Base-by-base conservation (phyloP, 2,113 vertebrate species). In the Chloropsis hardwickii region DNA sequence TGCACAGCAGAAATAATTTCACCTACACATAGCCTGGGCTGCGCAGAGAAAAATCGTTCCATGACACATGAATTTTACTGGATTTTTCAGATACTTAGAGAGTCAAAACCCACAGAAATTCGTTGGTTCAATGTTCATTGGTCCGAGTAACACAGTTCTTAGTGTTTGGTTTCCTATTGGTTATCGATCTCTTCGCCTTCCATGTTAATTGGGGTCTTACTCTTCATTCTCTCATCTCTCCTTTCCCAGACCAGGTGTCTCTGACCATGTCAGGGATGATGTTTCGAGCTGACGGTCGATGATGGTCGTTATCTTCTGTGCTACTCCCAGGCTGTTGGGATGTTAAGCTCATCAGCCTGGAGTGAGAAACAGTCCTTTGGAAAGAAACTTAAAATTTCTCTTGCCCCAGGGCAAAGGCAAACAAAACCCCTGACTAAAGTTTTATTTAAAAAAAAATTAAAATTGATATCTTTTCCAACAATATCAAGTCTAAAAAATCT, bases 131-230 rank as follows among this genome's bases (percentile, higher is more conserved):
- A 1, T 20, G 37, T 29, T 19, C 25, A 15, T 25, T 12, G 27
- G 22, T 45, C 40, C 57, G 25, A 37, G 11, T 25, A 31, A 31
- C 16, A 21, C 33, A 37, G 33, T 22, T 72, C 9, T 62, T 3
- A 44, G 17, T 33, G 18, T 45, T 18, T 62, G 39, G 17, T 17
- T 53, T 83, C 27, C 39, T 45, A 7, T 9, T 31, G 39, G 27
- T 37, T 27, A 27, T 37, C 0, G 0, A 39, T 37, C 28, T 48
- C 35, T 33, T 33, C 1, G 0, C 17, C n/a, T 45, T 54, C 0
- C 0, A 10, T 47, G 39, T 14, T 9, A 45, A 39, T 33, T 23
- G 28, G 14, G 19, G 39, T 64, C 58, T 47, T 69, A 8, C 54
- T 45, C 48, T 39, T 64, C 33, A 9, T 54, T 45, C 14, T 62